A percentile compares a stretch with the other conserved stretches of the same genome.
Conservation (phyloP, 2,113 vertebrate genomes). For the Corynorhinus townsendii region DNA sequence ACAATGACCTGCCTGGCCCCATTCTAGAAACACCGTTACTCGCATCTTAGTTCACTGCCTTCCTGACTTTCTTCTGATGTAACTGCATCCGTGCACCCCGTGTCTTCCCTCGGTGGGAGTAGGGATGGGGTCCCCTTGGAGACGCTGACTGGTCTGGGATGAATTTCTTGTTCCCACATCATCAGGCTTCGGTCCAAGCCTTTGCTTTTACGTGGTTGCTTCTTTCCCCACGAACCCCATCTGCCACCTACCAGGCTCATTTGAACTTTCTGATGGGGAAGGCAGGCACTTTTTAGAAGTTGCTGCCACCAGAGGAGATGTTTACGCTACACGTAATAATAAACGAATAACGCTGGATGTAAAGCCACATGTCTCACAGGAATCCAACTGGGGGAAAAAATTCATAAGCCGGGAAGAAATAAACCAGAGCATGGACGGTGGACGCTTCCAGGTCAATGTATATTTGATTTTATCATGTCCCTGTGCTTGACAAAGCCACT, state of each 20-base stretch:
- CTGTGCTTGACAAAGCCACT: not conserved
- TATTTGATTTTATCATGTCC: not conserved
- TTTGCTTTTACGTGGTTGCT: not conserved
- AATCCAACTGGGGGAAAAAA: not conserved
- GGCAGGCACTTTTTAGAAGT: not conserved
- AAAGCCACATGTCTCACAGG: not conserved
- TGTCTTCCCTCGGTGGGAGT: not conserved
- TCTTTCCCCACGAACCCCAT: not conserved
- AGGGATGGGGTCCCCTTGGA: fast-evolving
- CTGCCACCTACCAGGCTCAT: no score
- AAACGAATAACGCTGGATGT: not conserved
- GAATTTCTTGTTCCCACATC: not conserved
- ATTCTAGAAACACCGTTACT: not conserved
- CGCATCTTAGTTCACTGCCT: not conserved
- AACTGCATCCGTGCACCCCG: fast-evolving
- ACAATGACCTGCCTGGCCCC: fast-evolving
- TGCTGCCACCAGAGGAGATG: not conserved
- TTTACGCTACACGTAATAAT: no score
- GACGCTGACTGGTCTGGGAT: not conserved
- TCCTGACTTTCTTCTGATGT: no score
- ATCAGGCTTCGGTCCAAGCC: no score
- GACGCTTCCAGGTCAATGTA: not conserved
- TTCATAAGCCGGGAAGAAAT: not conserved
- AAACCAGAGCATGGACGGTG: not conserved
- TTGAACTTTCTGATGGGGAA: not conserved